A percentile compares a stretch with the other conserved stretches of the same genome.
phyloP scores from a whole-genome alignment of 2,797 vertebrate species.

The Anguilla anguilla region DNA sequence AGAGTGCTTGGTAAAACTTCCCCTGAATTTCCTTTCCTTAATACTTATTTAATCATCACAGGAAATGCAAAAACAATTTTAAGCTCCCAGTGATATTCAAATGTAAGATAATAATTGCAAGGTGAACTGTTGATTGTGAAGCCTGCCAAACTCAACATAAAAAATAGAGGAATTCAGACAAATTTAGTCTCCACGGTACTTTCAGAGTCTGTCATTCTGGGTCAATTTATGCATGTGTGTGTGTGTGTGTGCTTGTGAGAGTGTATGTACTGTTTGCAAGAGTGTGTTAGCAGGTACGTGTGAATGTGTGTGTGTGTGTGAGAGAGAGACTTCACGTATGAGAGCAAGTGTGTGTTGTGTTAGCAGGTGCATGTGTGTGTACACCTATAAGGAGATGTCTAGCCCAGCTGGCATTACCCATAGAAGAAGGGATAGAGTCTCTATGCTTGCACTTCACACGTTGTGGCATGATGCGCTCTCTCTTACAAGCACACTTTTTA shows the following conservation, averaged over 20 bases:
- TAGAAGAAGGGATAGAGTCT: constrained; percentile 68
- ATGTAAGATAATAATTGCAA: constrained; percentile 1
- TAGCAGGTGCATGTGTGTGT: constrained; percentile 37
- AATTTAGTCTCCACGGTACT: neutral
- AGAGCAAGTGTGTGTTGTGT: constrained; percentile 68
- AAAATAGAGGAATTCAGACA: neutral
- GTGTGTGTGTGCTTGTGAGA: constrained; percentile 51
- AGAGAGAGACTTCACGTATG: constrained; percentile 59
- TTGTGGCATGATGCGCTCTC: constrained; percentile 72
- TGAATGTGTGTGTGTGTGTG: neutral
- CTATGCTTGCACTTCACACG: constrained; percentile 76
- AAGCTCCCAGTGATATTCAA: constrained; percentile 5
- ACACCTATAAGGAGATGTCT: constrained; percentile 70
- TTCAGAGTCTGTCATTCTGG: neutral
- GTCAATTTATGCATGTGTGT: neutral
- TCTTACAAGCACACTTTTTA: constrained; percentile 71
- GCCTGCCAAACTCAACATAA: constrained; percentile 8
- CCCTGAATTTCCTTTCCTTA: neutral
- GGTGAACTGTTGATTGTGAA: neutral
- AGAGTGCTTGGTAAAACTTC: neutral
- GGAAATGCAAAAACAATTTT: neutral
- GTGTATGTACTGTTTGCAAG: constrained; percentile 34
- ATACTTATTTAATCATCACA: neutral
- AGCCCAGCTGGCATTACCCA: constrained; percentile 71
- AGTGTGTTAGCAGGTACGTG: neutral